A percentile compares a stretch with the other conserved stretches of the same genome.
phyloP scores from a whole-genome alignment of 2,888 invertebrate genomes.

The Trileptium ribeirensis region DNA sequence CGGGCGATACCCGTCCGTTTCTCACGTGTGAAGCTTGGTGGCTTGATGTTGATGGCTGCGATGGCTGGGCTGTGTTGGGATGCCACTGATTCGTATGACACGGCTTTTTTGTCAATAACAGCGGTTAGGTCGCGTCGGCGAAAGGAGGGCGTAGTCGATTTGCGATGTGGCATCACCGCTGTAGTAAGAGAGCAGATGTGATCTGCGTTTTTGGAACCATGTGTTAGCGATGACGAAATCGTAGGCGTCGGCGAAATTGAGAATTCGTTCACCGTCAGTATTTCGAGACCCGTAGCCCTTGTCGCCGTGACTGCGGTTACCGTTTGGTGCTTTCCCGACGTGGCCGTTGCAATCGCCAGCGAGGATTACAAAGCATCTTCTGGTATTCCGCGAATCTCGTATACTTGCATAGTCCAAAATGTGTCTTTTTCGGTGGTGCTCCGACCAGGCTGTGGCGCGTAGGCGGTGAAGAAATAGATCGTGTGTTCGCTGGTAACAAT shows the following conservation, averaged over 20 bases:
- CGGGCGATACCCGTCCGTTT: background rate
- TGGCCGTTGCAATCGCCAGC: background rate
- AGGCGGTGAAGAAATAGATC: conserved; percentile 14
- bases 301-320: conserved; percentile 15
- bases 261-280: conserved; percentile 22
- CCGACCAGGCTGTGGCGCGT: conserved; percentile 3
- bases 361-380: too few species aligned
- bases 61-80: background rate
- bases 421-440: background rate
- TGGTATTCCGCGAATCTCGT: too few species aligned
- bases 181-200: conserved; percentile 21
- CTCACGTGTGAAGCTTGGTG: background rate
- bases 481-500: conserved; percentile 14
- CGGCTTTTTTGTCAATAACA: background rate
- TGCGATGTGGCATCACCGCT: conserved; percentile 12
- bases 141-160: too few species aligned
- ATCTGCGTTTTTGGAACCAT: conserved; percentile 19
- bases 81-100: background rate
- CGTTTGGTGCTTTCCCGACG: too few species aligned
- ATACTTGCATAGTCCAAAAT: too few species aligned
- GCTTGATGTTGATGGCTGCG: background rate
- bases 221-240: conserved; percentile 25
- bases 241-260: conserved; percentile 18
- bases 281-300: conserved; percentile 20
- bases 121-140: background rate